These are phyloP conservation scores for Cydia amplana DNA, from an alignment of 1,140 invertebrate species.

Conservation along the genomic window DNA sequence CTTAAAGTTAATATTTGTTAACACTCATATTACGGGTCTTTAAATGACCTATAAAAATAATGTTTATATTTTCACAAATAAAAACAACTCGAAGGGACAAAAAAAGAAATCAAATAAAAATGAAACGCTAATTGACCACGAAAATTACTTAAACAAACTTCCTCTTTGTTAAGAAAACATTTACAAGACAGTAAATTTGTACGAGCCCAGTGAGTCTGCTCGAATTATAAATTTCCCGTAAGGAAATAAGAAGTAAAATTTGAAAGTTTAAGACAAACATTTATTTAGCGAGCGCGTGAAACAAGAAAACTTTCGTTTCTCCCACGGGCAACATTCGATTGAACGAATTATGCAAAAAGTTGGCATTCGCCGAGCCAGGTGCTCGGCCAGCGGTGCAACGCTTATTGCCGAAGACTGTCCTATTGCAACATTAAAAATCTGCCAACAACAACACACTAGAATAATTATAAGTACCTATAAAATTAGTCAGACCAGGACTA, in stretches of 20 bases:
- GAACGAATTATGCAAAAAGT: conserved; percentile 38
- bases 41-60: not conserved
- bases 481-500: too few relatives aligned
- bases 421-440: not conserved
- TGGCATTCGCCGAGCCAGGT: conserved; percentile 23
- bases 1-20: too few relatives aligned
- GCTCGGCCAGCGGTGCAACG: not conserved
- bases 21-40: not conserved
- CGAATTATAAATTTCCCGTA: conserved; percentile 25
- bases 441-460: too few relatives aligned
- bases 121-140: conserved; percentile 24
- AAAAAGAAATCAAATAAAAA: not conserved
- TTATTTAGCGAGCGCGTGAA: conserved; percentile 33
- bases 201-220: not conserved
- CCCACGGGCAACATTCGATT: conserved; percentile 34
- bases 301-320: conserved; percentile 27
- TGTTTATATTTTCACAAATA: not conserved
- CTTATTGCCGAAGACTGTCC: not conserved
- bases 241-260: conserved; percentile 32
- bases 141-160: conserved; percentile 27
- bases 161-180: conserved; percentile 22
- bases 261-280: conserved; percentile 35
- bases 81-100: not conserved
- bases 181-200: conserved; percentile 11
- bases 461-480: too few relatives aligned